Conservation (phyloP, 2,797 vertebrate species). For the Balearica regulorum region DNA sequence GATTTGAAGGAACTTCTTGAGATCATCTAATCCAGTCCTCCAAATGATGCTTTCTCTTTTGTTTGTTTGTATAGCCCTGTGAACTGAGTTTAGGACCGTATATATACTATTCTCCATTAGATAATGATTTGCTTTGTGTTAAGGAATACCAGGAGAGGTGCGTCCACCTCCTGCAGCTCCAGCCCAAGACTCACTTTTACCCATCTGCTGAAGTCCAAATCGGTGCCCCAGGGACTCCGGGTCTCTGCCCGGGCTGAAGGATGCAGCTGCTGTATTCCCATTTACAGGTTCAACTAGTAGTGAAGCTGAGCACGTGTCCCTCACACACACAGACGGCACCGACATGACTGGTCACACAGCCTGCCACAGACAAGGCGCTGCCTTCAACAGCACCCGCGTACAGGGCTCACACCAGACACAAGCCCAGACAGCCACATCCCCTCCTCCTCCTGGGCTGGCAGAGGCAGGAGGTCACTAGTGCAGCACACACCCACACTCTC, state of each 20-base stretch:
- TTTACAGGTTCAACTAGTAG: not conserved
- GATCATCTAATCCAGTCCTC: not conserved
- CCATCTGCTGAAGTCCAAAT: not conserved
- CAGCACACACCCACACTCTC: fast-evolving
- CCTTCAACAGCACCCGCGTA: not conserved
- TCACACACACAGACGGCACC: not conserved
- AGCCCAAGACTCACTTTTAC: not conserved
- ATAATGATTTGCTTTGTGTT: not conserved
- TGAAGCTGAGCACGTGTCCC: not conserved
- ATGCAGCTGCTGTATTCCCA: not conserved
- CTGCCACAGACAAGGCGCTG: not conserved
- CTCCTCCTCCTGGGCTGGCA: not conserved
- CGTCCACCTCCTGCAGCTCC: not conserved
- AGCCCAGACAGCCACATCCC: not conserved
- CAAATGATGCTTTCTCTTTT: not conserved
- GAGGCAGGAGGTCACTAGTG: not conserved
- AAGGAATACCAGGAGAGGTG: not conserved
- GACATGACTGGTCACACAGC: fast-evolving
- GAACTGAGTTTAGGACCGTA: not conserved
- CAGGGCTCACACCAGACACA: not conserved
- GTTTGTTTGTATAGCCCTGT: not conserved
- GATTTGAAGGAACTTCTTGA: not conserved
- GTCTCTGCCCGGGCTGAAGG: not conserved
- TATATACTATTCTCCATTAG: not conserved
- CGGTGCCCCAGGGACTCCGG: fast-evolving